Evolutionary conservation across 2,113 vertebrate genomes (phyloP).

Genomic region (Cavia aperea): DNA sequence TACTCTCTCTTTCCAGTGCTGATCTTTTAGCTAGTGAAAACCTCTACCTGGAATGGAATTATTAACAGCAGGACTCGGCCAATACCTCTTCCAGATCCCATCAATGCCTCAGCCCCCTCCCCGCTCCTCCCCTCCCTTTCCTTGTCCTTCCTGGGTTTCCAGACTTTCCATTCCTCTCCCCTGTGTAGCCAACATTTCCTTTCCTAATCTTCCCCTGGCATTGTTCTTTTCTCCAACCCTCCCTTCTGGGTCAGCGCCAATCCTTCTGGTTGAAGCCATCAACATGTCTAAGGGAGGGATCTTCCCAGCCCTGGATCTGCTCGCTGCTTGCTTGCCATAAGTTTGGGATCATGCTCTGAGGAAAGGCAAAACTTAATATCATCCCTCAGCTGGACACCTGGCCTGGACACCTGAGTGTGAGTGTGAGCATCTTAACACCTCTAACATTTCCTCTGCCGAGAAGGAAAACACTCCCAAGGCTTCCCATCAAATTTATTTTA

Average conservation of each 20-base stretch:
- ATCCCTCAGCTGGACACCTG: not conserved
- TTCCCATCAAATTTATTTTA: not conserved
- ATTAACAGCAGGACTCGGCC: not conserved
- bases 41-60: not conserved
- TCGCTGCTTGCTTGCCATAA: not conserved
- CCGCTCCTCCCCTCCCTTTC: not conserved
- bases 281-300: not conserved
- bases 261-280: slow-evolving; percentile 17
- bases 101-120: not conserved
- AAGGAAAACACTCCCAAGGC: not conserved
- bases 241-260: not conserved
- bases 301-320: not conserved
- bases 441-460: not conserved
- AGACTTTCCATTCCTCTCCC: slow-evolving; percentile 32
- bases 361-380: slow-evolving; percentile 8
- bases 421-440: slow-evolving; percentile 12
- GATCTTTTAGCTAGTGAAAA: not conserved
- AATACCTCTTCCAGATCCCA: not conserved
- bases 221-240: not conserved
- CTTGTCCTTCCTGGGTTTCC: not conserved
- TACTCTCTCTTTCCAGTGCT: not conserved
- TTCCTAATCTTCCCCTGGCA: not conserved
- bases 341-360: slow-evolving; percentile 25
- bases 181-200: not conserved
- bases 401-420: not conserved